A percentile compares a stretch with the other conserved stretches of the same genome.
phyloP scores from a whole-genome alignment of 37 sponge, comb jelly and placozoan species.

The Halichondria panicea region DNA sequence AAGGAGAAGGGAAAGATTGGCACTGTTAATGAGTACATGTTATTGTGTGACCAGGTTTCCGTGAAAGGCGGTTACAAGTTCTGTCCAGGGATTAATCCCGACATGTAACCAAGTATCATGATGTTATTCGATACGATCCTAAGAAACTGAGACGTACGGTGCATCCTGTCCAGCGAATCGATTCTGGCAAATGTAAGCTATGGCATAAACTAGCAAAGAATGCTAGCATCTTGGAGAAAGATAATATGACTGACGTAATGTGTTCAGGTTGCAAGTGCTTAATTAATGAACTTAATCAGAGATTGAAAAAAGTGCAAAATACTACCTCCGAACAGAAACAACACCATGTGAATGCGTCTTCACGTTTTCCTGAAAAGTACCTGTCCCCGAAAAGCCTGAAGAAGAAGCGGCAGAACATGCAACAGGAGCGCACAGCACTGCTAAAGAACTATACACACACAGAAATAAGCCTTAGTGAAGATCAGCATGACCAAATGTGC shows the following conservation, averaged over 20 bases:
- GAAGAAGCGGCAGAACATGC: conserved; percentile 23
- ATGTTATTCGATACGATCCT: conserved; percentile 29
- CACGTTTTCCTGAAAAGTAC: conserved; percentile 19
- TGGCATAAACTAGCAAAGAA: conserved; percentile 31
- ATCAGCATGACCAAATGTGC: conserved; percentile 41
- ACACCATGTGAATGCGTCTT: conserved; percentile 3
- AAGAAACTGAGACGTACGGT: conserved; percentile 25
- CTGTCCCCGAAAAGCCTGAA: conserved; percentile 31
- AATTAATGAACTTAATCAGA: conserved; percentile 11
- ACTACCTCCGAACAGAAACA: conserved; percentile 1
- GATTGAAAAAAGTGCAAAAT: not conserved
- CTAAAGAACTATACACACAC: conserved; percentile 15
- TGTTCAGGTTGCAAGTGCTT: conserved; percentile 35
- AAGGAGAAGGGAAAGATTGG: conserved; percentile 15
- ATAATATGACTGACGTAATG: conserved; percentile 3
- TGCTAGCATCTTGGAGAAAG: conserved; percentile 28
- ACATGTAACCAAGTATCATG: conserved; percentile 6
- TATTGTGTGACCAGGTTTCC: not conserved
- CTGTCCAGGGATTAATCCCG: conserved; percentile 36
- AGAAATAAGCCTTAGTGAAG: conserved; percentile 15
- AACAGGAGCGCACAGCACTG: conserved; percentile 6
- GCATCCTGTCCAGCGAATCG: conserved; percentile 33
- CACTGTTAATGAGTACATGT: not conserved
- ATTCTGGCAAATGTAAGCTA: conserved; percentile 19
- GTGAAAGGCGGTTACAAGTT: conserved; percentile 27